Evolutionary conservation across 1,140 invertebrate genomes (phyloP).

Genomic region (Brachionus rubens): DNA sequence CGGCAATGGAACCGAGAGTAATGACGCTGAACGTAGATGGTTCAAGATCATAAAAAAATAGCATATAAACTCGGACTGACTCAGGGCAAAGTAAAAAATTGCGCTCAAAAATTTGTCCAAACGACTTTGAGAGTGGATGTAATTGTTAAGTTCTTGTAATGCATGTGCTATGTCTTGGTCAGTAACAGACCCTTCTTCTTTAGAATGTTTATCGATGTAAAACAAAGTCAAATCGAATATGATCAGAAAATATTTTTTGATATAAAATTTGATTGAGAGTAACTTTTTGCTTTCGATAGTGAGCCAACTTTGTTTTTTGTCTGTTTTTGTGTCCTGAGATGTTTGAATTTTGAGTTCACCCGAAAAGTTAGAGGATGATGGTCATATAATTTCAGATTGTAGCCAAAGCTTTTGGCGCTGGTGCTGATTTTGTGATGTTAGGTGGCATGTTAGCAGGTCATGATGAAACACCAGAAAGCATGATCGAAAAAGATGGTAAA

Average conservation of each 20-base stretch:
- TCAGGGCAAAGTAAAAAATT: slow-evolving; percentile 43
- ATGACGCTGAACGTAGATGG: slow-evolving; percentile 85
- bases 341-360: too few species aligned
- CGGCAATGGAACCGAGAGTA: slow-evolving; percentile 87
- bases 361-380: too few species aligned
- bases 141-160: slow-evolving; percentile 14
- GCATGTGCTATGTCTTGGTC: slow-evolving; percentile 1
- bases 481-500: too few species aligned
- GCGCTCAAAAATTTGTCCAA: slow-evolving; percentile 20
- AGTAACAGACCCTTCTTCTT: slow-evolving; percentile 1
- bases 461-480: too few species aligned
- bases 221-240: background rate
- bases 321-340: too few species aligned
- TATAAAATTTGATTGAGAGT: background rate
- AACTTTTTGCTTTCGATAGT: slow-evolving; percentile 37
- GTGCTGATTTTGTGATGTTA: slow-evolving; percentile 93
- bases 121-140: slow-evolving; percentile 19
- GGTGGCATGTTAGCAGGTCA: slow-evolving; percentile 94
- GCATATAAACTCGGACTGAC: slow-evolving; percentile 80
- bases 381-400: slow-evolving; percentile 76
- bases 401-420: slow-evolving; percentile 90
- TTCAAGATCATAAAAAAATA: slow-evolving; percentile 93
- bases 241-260: slow-evolving; percentile 38
- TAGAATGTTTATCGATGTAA: slow-evolving; percentile 34
- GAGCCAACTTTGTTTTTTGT: slow-evolving; percentile 15